Percentiles rank a stretch among this genome's conserved stretches.
These are phyloP conservation scores for Sisyra terminalis DNA, from an alignment of 2,888 invertebrate species.

Conservation along the genomic window DNA sequence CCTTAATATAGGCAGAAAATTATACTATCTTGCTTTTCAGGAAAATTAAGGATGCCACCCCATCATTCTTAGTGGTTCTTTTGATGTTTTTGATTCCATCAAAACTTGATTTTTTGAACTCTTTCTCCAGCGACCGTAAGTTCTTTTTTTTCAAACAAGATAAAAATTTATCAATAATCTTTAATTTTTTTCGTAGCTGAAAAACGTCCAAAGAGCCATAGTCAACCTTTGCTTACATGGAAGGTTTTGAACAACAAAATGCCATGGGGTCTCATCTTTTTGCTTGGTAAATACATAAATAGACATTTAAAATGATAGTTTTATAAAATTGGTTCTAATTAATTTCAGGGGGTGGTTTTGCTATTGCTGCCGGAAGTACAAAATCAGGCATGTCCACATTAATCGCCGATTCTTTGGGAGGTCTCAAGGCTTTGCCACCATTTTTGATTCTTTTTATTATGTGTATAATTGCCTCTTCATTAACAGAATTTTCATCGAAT, in stretches of 20 bases:
- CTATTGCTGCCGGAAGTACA: constrained; percentile 73
- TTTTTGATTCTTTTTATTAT: constrained; percentile 56
- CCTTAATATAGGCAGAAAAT: too few relatives aligned
- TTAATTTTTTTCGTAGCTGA: constrained; percentile 25
- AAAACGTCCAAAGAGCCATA: constrained; percentile 42
- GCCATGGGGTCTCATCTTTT: constrained; percentile 79
- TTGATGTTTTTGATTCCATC: constrained; percentile 74
- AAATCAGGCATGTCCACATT: constrained; percentile 59
- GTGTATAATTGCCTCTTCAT: constrained; percentile 56
- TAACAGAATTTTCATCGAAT: constrained; percentile 84
- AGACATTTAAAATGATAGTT: not conserved
- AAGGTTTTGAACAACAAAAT: constrained; percentile 67
- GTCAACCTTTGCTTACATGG: constrained; percentile 67
- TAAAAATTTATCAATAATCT: not conserved
- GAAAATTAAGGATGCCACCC: constrained; percentile 60
- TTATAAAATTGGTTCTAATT: not conserved
- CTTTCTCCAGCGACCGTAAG: constrained; percentile 34
- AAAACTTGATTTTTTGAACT: constrained; percentile 54
- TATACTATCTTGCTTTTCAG: constrained; percentile 28
- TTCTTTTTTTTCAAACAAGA: too few relatives aligned
- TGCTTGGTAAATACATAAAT: constrained; percentile 39
- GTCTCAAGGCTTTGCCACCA: constrained; percentile 43
- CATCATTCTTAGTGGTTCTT: constrained; percentile 68
- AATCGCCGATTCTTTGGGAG: constrained; percentile 54
- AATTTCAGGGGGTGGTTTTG: constrained; percentile 71